Conservation (phyloP, 2,797 vertebrate species). For the Leuciscus waleckii region DNA sequence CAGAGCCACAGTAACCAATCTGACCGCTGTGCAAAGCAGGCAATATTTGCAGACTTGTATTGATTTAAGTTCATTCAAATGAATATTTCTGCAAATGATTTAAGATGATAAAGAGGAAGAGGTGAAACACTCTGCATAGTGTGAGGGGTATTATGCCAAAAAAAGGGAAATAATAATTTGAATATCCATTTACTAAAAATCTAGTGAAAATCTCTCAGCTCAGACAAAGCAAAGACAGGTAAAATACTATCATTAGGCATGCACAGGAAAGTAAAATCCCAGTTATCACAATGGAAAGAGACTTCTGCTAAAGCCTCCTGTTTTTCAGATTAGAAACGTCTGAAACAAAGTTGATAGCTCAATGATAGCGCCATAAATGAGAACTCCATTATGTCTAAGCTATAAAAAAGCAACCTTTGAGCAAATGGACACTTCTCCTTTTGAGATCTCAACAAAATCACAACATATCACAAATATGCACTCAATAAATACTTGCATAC, state of each 20-base stretch:
- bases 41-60: constrained; percentile 8
- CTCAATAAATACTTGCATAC: neutral
- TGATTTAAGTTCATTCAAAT: constrained; percentile 8
- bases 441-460: neutral
- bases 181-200: neutral
- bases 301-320: too few species aligned
- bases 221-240: neutral
- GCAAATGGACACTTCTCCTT: neutral
- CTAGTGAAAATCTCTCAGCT: neutral
- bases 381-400: neutral
- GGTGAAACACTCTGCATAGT: neutral
- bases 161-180: neutral
- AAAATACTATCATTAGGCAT: too few species aligned
- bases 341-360: neutral
- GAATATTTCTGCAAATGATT: neutral
- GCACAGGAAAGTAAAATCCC: too few species aligned
- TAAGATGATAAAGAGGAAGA: neutral
- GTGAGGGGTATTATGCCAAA: neutral
- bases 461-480: neutral
- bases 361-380: neutral
- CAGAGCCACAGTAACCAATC: constrained; percentile 3
- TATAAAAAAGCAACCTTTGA: neutral
- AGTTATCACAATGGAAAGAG: too few species aligned
- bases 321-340: neutral
- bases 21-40: neutral